Evolutionary conservation across 2,113 vertebrate species (phyloP), one percentile per base, ranked within the genome.

Genomic region (Balaenoptera acutorostrata): DNA sequence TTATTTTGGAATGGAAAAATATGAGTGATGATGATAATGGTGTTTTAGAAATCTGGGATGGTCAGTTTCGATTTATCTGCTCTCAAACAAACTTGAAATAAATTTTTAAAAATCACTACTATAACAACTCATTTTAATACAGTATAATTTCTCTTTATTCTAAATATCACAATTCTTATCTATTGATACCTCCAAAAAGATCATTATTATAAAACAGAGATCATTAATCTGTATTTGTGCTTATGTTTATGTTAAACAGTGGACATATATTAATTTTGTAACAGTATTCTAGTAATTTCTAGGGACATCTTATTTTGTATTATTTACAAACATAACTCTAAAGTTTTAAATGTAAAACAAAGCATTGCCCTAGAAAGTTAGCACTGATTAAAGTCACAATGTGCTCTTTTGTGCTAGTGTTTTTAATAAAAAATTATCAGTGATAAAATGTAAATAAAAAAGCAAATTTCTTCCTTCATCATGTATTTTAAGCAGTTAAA

Each of bases 361-460:
- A 96, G 8, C 75, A 93, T 93, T 98, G 21, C 57, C n/a, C 61
- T 95, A 71, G 64, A 98, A 98, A 89, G 77, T 95, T 95, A 98
- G 63, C 80, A 92, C 82, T 98, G 93, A 98, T 97, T 98, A 98
- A 98, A 97, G 71, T 88, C 92, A 77, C 95, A 94, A 72, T 97
- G 33, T 97, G 57, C 17, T 97, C 46, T 66, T 98, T 95, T 98
- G 75, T 94, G 33, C n/a, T 97, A n/a, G 36, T 98, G 84, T 97
- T 98, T 98, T 98, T 78, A 98, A 97, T 97, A 98, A 98, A 98
- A 97, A 98, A 98, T 98, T 98, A 98, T 96, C 96, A 87, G 78
- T 91, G 46, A 72, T 96, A 98, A 98, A 98, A 98, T 98, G 86
- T 98, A 99, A 99, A 98, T 98, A 97, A 98, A 98, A 98, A 97